Base-by-base conservation (phyloP, 2,888 invertebrate species). In the Saturnia japonica region DNA sequence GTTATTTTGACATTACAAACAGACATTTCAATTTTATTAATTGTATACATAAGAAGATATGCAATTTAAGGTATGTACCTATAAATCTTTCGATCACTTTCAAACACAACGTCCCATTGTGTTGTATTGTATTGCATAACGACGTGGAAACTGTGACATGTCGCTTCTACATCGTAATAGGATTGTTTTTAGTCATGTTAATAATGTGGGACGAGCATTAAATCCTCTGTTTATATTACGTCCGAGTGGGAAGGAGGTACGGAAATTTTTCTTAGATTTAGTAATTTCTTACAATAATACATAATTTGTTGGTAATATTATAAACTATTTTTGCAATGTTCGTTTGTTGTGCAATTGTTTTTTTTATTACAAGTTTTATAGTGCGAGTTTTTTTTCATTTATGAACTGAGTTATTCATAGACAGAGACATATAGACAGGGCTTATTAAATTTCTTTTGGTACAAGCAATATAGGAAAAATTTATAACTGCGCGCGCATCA, bases 121-220 rank as follows among this genome's bases (percentile, higher is more conserved):
- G 14, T 45, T 68, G 28, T 68, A 25, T 45, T 68, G 28, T 45
- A n/a, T 68, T 68, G 47, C 68, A 45, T 68, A 68, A 68, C 47
- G 22, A 28, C 68, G 68, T 68, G 68, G 68, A 47, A 68, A 68
- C 68, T 68, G 68, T 68, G 45, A 68, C 68, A 68, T 28, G 47
- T 28, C 16, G 25, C 25, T 45, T n/a, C 47, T 25, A 45, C 47
- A 45, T 25, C 25, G 68, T 45, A 68, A 47, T 68, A 3, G 16
- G 25, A 47, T 47, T 67, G 43, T 67, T 40, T 51, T 64, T 40
- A 64, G 11, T n/a, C 6, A n/a, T 64, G 19, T 40, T 64, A 40
- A n/a, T n/a, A n/a, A 64, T 40, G 64, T 64, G 64, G 64, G 64
- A 64, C 64, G 64, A n/a, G 64, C 40, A 40, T 0, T 64, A n/a